Evolutionary conservation across 2,888 invertebrate genomes (phyloP).

Genomic region (Megastigmus dorsalis): DNA sequence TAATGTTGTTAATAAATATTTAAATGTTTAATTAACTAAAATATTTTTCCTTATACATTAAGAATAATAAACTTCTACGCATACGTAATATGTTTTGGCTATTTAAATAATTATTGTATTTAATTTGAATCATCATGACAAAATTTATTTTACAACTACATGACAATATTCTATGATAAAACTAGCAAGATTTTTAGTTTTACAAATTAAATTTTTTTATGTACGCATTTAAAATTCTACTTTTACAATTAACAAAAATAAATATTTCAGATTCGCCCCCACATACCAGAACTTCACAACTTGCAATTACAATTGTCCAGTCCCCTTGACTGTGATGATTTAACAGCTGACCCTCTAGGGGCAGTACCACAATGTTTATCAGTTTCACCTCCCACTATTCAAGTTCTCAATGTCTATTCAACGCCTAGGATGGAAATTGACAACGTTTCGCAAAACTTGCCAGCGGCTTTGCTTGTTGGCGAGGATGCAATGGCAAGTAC

Average conservation of each 20-base stretch:
- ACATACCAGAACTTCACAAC: conserved; percentile 81
- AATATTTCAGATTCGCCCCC: conserved; percentile 78
- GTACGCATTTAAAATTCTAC: conserved; percentile 1
- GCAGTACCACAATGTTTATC: conserved; percentile 71
- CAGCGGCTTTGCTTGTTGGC: conserved; percentile 73
- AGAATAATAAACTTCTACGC: no score
- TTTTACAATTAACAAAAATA: conserved; percentile 15
- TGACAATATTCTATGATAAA: background rate
- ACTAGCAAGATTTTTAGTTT: background rate
- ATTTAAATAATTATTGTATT: background rate
- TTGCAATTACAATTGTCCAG: conserved; percentile 76
- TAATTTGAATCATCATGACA: background rate
- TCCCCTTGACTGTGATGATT: conserved; percentile 69
- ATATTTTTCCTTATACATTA: background rate
- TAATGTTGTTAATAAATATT: background rate
- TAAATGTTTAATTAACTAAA: no score
- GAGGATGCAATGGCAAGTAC: conserved; percentile 73
- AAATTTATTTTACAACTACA: background rate
- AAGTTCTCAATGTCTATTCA: conserved; percentile 74
- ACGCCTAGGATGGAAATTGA: conserved; percentile 72
- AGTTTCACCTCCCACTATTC: conserved; percentile 71
- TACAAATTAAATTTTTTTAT: background rate
- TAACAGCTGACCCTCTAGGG: conserved; percentile 66
- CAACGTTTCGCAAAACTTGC: conserved; percentile 72
- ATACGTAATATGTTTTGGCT: background rate